These are phyloP conservation scores for Acanthococcus lagerstroemiae DNA, from an alignment of 2,888 invertebrate genomes.

Conservation along the genomic window DNA sequence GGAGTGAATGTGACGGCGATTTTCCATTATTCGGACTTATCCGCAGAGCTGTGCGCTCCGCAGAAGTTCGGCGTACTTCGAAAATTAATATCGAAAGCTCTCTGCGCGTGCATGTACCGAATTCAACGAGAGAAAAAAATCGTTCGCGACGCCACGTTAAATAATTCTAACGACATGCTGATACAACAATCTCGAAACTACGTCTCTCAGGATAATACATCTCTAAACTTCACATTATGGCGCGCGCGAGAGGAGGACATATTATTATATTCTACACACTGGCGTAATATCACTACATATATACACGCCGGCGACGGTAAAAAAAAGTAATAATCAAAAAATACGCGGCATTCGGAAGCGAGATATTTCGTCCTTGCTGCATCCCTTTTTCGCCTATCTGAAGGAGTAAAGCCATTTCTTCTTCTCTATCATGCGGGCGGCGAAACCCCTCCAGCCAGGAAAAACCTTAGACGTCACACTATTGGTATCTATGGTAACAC, in stretches of 20 bases:
- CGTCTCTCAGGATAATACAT: slow-evolving; percentile 24
- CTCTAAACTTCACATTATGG: slow-evolving; percentile 26
- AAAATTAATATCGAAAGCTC: too few relatives aligned
- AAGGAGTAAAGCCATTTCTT: slow-evolving; percentile 23
- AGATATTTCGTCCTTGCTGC: slow-evolving; percentile 21
- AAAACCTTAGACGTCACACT: slow-evolving; percentile 26
- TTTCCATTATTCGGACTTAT: too few relatives aligned
- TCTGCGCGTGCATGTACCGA: too few relatives aligned
- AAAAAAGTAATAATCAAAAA: slow-evolving; percentile 29
- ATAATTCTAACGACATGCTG: slow-evolving; percentile 24
- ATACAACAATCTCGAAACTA: slow-evolving; percentile 22
- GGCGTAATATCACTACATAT: slow-evolving; percentile 1
- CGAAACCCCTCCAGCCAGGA: slow-evolving; percentile 20
- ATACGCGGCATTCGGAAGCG: slow-evolving; percentile 30
- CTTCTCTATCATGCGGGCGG: slow-evolving; percentile 11
- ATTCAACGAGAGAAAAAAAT: not conserved
- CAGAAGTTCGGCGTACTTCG: too few relatives aligned
- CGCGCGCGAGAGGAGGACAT: slow-evolving; percentile 14
- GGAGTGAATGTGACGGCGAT: too few relatives aligned
- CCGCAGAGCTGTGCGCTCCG: too few relatives aligned
- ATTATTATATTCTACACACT: slow-evolving; percentile 18
- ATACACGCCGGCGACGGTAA: not conserved
- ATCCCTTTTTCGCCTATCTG: slow-evolving; percentile 26
- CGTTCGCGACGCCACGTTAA: slow-evolving; percentile 1
- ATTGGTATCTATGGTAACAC: slow-evolving; percentile 28